Evolutionary conservation across 2,888 invertebrate species (phyloP).

Genomic region (Lottia gigantea): DNA sequence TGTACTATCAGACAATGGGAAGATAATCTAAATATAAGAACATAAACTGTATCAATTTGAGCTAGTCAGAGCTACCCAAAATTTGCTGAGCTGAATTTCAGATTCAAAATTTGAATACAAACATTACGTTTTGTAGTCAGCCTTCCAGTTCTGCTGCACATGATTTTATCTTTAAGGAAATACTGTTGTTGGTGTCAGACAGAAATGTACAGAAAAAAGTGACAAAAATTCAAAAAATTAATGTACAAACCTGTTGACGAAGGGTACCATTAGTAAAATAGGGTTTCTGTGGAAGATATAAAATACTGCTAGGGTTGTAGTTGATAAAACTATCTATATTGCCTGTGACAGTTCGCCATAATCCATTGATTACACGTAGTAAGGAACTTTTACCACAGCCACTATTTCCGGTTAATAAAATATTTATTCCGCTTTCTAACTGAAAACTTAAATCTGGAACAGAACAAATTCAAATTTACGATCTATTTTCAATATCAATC

Average conservation of each 20-base stretch:
- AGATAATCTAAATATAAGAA: too few species aligned
- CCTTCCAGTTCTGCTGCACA: too few species aligned
- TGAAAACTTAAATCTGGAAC: slow-evolving; percentile 69
- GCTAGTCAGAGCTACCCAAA: too few species aligned
- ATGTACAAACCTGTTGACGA: slow-evolving; percentile 69
- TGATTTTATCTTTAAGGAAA: too few species aligned
- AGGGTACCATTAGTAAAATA: slow-evolving; percentile 73
- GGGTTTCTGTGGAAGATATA: slow-evolving; percentile 73
- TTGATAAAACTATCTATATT: slow-evolving; percentile 37
- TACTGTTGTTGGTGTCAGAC: not conserved
- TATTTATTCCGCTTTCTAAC: slow-evolving; percentile 68
- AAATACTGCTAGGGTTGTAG: slow-evolving; percentile 62
- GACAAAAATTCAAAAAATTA: not conserved
- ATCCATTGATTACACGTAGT: slow-evolving; percentile 90
- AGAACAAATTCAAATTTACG: not conserved
- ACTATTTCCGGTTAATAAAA: slow-evolving; percentile 94
- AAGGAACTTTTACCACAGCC: slow-evolving; percentile 92
- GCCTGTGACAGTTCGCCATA: slow-evolving; percentile 83
- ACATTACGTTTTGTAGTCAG: too few species aligned
- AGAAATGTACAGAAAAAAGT: not conserved
- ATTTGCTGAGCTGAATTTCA: too few species aligned
- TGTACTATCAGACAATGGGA: too few species aligned
- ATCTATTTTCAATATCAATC: too few species aligned
- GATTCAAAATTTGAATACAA: too few species aligned
- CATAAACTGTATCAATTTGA: too few species aligned